Evolutionary conservation across 2,797 vertebrate species (phyloP).

Genomic region (Merluccius polli): DNA sequence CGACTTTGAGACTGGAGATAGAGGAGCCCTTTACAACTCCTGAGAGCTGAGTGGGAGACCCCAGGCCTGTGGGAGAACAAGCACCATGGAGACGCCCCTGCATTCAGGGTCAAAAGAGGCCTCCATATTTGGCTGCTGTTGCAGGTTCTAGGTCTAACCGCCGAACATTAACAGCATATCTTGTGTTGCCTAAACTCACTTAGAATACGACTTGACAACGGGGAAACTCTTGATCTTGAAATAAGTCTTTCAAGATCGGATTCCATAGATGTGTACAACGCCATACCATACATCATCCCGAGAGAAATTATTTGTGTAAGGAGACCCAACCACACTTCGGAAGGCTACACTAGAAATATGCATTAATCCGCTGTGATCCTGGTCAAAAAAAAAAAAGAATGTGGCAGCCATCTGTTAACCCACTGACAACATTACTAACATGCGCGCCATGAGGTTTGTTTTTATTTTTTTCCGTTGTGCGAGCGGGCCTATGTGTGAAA

Average conservation of each 20-base stretch:
- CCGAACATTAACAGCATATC: not conserved
- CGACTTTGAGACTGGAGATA: conserved; percentile 20
- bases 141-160: not conserved
- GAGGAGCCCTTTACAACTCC: conserved; percentile 3
- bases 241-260: not conserved
- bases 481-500: conserved; percentile 33
- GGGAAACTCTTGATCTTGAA: not conserved
- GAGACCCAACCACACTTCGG: not conserved
- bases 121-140: not conserved
- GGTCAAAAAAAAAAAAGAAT: conserved; percentile 13
- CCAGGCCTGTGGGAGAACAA: not conserved
- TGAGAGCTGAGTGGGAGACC: not conserved
- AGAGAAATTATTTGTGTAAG: not conserved
- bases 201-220: not conserved
- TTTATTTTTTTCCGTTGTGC: conserved; percentile 24
- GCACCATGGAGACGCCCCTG: not conserved
- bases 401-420: conserved; percentile 47
- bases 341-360: not conserved
- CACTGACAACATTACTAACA: conserved; percentile 13
- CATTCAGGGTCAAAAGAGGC: not conserved
- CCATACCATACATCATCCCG: not conserved
- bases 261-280: not conserved
- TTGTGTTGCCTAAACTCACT: not conserved
- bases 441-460: not conserved
- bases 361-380: not conserved